Base-by-base conservation (phyloP, 2,888 invertebrate species). In the Stegophylla sp. region DNA sequence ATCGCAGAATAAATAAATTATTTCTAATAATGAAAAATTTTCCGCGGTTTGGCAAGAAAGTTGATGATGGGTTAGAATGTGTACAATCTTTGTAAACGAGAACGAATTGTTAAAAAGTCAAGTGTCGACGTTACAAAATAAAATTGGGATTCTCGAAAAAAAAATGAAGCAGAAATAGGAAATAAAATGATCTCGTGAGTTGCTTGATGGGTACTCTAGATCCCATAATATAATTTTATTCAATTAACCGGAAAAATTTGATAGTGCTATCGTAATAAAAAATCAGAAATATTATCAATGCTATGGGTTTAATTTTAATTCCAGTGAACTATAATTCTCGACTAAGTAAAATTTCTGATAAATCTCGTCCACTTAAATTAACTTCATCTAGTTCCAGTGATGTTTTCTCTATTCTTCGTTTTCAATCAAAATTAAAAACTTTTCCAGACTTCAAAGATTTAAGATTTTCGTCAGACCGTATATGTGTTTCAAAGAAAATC, bases 391-490 rank as follows among this genome's bases (percentile, higher is more conserved):
- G 15, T 53, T 15, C 15, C 20, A 20, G 53, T 53, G 53, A 53
- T 53, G 53, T 53, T 53, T 53, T 53, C 15, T 53, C 5, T 53
- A 53, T 53, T 10, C 53, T 53, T 53, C 53, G 15, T 15, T 53
- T 15, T 53, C 53, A 53, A 20, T 53, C 53, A n/a, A 53, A 53
- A 53, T 53, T 53, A 53, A 53, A 53, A 53, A 53, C 53, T 5
- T 10, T 10, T 53, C 53, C 53, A 53, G 53, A 53, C 15, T 53
- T 53, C 4, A 53, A 53, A 53, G 53, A 53, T 10, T 10, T 53
- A 53, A 53, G 15, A 5, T 53, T 53, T 15, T 53, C 53, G 15
- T 53, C 53, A 10, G 53, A 53, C 15, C 53, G 53, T 4, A 53
- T 15, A 53, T n/a, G 15, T 20, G 5, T 20, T 53, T 10, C 53